Conservation (phyloP, 2,888 invertebrate genomes). For the Argyra leucocephala region DNA sequence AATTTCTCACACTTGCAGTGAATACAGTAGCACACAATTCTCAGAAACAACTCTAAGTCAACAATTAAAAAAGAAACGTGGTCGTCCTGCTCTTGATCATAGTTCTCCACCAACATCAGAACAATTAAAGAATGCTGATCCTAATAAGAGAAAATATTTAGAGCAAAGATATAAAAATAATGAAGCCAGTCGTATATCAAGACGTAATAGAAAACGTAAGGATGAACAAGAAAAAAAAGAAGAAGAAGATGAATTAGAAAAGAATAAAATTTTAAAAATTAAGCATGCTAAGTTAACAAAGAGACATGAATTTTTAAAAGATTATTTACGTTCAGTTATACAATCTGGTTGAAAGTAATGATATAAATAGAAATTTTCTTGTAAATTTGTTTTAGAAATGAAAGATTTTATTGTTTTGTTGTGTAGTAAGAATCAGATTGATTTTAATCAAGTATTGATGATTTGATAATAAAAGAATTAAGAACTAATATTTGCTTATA, state of each 20-base stretch:
- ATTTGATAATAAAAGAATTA: too few species aligned
- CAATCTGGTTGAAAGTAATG: too few species aligned
- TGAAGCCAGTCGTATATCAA: conserved; percentile 64
- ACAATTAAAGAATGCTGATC: conserved; percentile 31
- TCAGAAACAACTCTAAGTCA: background rate
- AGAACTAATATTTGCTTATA: too few species aligned
- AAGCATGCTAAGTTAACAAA: background rate
- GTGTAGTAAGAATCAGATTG: too few species aligned
- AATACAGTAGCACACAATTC: background rate
- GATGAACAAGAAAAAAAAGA: conserved; percentile 43
- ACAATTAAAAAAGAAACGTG: conserved; percentile 36
- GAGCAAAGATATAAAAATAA: conserved; percentile 68
- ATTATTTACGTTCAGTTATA: background rate
- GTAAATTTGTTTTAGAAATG: too few species aligned
- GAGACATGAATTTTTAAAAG: background rate
- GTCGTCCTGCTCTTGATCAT: conserved; percentile 48
- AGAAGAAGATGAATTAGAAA: conserved; percentile 28
- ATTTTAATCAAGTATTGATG: too few species aligned
- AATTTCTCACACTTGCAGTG: background rate
- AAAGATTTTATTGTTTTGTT: too few species aligned
- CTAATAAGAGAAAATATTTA: conserved; percentile 51
- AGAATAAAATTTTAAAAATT: background rate
- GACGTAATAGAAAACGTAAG: conserved; percentile 58
- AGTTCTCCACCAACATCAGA: conserved; percentile 22
- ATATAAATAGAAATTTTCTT: too few species aligned